These are phyloP conservation scores for Cyclura pinguis DNA, from an alignment of 2,797 vertebrate species.

Conservation along the genomic window DNA sequence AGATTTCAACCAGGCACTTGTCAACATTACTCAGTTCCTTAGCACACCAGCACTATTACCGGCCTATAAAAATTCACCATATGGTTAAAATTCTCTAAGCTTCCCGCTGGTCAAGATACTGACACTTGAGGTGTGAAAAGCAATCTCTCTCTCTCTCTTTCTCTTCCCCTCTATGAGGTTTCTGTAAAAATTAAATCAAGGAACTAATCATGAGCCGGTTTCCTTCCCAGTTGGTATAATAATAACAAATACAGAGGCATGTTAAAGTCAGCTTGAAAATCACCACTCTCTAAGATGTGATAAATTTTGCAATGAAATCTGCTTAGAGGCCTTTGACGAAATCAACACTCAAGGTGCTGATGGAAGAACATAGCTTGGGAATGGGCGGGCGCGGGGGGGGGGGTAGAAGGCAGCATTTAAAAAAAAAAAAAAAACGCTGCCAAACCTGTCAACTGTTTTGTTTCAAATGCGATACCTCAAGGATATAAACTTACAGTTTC, in stretches of 20 bases:
- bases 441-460: constrained; percentile 72
- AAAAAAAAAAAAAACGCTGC: constrained; percentile 67
- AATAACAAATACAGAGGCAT: constrained; percentile 81
- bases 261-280: constrained; percentile 82
- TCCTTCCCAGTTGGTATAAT: constrained; percentile 67
- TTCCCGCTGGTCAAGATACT: constrained; percentile 75
- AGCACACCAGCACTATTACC: no score
- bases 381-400: constrained; percentile 9
- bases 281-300: constrained; percentile 80
- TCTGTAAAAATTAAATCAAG: constrained; percentile 82
- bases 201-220: constrained; percentile 80
- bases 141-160: constrained; percentile 74
- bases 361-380: constrained; percentile 62
- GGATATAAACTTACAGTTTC: constrained; percentile 42
- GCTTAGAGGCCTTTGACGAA: constrained; percentile 77
- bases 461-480: constrained; percentile 67
- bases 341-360: constrained; percentile 76
- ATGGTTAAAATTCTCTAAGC: constrained; percentile 76
- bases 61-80: constrained; percentile 69
- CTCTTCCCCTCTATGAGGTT: constrained; percentile 77
- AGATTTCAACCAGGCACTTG: neutral
- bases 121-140: constrained; percentile 80
- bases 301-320: constrained; percentile 76
- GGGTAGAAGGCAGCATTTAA: constrained; percentile 60
- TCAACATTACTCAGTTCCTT: neutral